Percentiles rank a stretch among this genome's conserved stretches.
Conservation (phyloP, 2,888 invertebrate genomes). For the Hipparchia semele region DNA sequence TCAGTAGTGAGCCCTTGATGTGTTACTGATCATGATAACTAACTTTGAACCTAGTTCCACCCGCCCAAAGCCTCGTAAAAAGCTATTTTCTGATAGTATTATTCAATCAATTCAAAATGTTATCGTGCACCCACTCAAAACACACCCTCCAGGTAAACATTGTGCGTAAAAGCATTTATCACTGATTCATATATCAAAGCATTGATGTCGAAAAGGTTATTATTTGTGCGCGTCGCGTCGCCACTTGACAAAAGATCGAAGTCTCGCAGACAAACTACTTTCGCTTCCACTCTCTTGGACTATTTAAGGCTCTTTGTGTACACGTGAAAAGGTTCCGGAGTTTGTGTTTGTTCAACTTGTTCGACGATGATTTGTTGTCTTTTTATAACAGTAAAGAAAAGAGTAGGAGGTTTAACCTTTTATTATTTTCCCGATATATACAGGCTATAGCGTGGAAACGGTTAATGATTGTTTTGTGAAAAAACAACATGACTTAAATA, state of each 20-base stretch:
- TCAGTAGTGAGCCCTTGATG: no score
- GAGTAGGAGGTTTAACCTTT: neutral
- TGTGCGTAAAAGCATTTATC: constrained; percentile 36
- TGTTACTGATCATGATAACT: no score
- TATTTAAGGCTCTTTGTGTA: constrained; percentile 29
- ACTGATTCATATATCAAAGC: constrained; percentile 39
- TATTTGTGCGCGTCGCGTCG: constrained; percentile 28
- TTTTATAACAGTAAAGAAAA: neutral
- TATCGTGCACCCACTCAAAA: neutral
- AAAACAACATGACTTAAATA: no score
- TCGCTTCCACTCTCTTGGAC: constrained; percentile 25
- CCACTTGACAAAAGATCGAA: constrained; percentile 27
- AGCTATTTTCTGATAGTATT: no score
- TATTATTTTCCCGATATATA: neutral
- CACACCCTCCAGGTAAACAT: constrained; percentile 5
- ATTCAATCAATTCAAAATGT: no score
- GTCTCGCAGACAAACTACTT: constrained; percentile 33
- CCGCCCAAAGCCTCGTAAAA: no score
- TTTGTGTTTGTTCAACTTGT: constrained; percentile 23
- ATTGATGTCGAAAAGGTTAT: constrained; percentile 39
- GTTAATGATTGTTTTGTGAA: no score
- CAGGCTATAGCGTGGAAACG: no score
- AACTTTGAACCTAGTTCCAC: no score
- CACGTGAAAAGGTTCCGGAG: constrained; percentile 22
- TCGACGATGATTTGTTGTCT: constrained; percentile 16